A percentile compares a stretch with the other conserved stretches of the same genome.
Evolutionary conservation across 2,113 vertebrate species (phyloP).

Genomic region (Tupaia tana): DNA sequence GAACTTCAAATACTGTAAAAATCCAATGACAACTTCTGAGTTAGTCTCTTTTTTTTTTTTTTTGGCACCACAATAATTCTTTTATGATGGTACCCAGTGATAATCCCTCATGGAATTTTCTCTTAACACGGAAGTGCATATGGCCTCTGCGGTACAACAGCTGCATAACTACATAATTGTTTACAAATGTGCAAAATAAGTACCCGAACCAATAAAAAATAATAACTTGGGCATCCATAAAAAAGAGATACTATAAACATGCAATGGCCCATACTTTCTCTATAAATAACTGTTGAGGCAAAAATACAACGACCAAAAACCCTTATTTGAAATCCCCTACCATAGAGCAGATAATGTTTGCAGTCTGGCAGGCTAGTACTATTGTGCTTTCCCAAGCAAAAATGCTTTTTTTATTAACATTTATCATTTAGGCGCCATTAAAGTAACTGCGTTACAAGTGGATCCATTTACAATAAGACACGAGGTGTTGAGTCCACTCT

Average conservation of each 20-base stretch:
- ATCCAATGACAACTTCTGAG: background rate
- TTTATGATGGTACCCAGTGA: conserved; percentile 53
- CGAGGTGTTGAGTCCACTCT: background rate
- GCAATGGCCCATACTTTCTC: conserved; percentile 70
- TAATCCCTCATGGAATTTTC: conserved; percentile 57
- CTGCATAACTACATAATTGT: conserved; percentile 76
- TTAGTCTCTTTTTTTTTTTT: background rate
- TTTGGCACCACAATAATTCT: conserved; percentile 32
- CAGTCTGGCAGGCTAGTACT: conserved; percentile 59
- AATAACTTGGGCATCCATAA: conserved; percentile 78
- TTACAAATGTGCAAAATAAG: conserved; percentile 75
- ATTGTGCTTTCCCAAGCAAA: conserved; percentile 71
- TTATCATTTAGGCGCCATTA: conserved; percentile 65
- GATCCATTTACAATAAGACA: background rate
- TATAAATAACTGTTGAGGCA: conserved; percentile 73
- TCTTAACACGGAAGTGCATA: conserved; percentile 60
- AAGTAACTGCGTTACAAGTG: conserved; percentile 29
- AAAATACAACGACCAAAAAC: conserved; percentile 71
- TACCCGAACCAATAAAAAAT: conserved; percentile 77
- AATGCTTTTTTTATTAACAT: conserved; percentile 70
- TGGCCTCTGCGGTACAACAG: conserved; percentile 59
- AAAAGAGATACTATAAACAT: conserved; percentile 75
- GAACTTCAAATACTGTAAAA: conserved; percentile 22
- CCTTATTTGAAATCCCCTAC: conserved; percentile 72
- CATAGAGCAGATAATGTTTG: conserved; percentile 62